These are phyloP conservation scores for Cichladusa arquata DNA, from an alignment of 2,113 vertebrate genomes.

Conservation along the genomic window DNA sequence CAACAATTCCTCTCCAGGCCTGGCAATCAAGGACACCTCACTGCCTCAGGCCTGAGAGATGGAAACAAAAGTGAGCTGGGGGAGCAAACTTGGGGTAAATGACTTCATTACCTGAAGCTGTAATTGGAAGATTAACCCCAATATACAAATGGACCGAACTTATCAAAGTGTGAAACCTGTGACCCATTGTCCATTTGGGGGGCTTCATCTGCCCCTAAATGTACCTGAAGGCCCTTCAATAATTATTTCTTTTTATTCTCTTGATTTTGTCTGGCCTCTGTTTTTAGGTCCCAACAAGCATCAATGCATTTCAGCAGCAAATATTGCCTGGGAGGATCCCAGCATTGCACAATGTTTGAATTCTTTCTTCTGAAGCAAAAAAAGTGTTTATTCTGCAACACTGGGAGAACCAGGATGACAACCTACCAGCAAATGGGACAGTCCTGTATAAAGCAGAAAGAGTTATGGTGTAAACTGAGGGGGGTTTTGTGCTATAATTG, in stretches of 20 bases:
- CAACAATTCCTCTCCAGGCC: background rate
- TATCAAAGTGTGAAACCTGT: background rate
- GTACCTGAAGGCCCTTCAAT: background rate
- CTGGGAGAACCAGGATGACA: background rate
- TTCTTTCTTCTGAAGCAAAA: background rate
- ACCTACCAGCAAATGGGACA: background rate
- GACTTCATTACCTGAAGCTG: background rate
- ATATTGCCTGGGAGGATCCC: background rate
- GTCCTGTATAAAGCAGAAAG: background rate
- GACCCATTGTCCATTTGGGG: background rate
- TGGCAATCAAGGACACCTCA: background rate
- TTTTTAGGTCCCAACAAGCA: background rate
- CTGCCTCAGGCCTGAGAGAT: background rate
- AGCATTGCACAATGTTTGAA: background rate
- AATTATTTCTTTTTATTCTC: background rate
- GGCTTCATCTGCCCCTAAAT: background rate
- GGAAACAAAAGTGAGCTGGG: background rate
- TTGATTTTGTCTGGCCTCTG: background rate
- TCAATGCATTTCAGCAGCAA: background rate
- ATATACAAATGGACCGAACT: background rate
- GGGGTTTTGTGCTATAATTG: background rate
- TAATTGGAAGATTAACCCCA: background rate
- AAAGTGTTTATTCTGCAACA: background rate
- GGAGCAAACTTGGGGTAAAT: background rate
- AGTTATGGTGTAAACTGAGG: background rate